Conservation (phyloP, 2,888 invertebrate species). For the Polydrusus tereticollis region DNA sequence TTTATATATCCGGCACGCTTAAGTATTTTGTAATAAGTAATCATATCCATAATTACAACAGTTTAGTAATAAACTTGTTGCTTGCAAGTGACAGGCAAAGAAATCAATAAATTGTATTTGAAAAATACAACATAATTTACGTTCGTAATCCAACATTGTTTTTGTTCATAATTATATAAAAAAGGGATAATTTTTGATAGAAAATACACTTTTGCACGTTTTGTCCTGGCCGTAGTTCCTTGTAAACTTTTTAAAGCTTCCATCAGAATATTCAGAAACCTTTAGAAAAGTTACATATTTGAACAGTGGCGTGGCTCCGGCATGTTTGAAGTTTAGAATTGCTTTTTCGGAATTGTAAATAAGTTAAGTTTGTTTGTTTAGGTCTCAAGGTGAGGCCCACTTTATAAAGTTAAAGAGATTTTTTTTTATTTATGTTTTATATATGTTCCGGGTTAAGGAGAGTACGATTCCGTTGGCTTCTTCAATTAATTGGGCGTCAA, state of each 20-base stretch:
- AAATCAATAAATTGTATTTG: no score
- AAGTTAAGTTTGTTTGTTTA: slow-evolving; percentile 32
- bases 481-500: no score
- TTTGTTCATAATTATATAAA: no score
- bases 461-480: no score
- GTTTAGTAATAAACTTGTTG: no score
- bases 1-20: no score
- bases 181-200: background rate
- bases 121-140: no score
- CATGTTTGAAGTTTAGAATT: slow-evolving; percentile 24
- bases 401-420: background rate
- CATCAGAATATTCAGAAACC: slow-evolving; percentile 18
- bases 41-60: no score
- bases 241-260: slow-evolving; percentile 7
- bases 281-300: slow-evolving; percentile 20
- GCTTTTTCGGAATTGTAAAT: slow-evolving; percentile 24
- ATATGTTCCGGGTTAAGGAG: slow-evolving; percentile 3
- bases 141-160: no score
- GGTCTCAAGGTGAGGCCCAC: slow-evolving; percentile 16
- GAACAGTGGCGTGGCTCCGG: slow-evolving; percentile 22
- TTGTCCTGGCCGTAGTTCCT: background rate
- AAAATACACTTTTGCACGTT: background rate
- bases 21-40: no score
- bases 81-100: no score
- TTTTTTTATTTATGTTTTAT: background rate